A percentile compares a stretch with the other conserved stretches of the same genome.
These are phyloP conservation scores for Cavia aperea DNA, from an alignment of 2,113 vertebrate species.

Conservation along the genomic window DNA sequence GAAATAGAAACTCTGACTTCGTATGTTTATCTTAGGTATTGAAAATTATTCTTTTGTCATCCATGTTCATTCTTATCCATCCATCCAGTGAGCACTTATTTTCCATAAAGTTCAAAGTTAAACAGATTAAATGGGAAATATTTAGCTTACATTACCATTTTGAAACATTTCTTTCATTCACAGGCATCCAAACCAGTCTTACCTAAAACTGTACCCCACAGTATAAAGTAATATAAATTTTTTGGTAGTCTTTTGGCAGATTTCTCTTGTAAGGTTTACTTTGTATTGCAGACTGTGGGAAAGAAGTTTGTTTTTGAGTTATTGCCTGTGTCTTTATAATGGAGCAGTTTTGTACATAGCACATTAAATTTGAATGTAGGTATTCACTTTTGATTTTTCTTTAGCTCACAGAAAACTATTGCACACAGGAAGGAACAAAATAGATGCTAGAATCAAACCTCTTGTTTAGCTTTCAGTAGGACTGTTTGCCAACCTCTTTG, in stretches of 20 bases:
- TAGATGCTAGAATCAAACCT: neutral
- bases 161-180: conserved; percentile 15
- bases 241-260: conserved; percentile 11
- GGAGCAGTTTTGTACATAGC: neutral
- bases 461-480: conserved; percentile 13
- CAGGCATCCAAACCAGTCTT: neutral
- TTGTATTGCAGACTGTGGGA: conserved; percentile 14
- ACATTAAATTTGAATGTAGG: neutral
- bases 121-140: conserved; percentile 4
- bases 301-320: neutral
- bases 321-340: conserved; percentile 11
- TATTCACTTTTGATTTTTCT: conserved; percentile 27
- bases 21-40: neutral
- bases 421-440: conserved; percentile 1
- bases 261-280: conserved; percentile 4
- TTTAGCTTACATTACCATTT: neutral
- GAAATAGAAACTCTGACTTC: neutral
- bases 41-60: neutral
- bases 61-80: neutral
- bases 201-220: conserved; percentile 15
- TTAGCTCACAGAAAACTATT: neutral
- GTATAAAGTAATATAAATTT: neutral
- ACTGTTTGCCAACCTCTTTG: neutral
- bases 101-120: neutral
- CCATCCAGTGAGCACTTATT: conserved; percentile 8